Evolutionary conservation across 2,113 vertebrate species (phyloP).

Genomic region (Centropus unirufus): DNA sequence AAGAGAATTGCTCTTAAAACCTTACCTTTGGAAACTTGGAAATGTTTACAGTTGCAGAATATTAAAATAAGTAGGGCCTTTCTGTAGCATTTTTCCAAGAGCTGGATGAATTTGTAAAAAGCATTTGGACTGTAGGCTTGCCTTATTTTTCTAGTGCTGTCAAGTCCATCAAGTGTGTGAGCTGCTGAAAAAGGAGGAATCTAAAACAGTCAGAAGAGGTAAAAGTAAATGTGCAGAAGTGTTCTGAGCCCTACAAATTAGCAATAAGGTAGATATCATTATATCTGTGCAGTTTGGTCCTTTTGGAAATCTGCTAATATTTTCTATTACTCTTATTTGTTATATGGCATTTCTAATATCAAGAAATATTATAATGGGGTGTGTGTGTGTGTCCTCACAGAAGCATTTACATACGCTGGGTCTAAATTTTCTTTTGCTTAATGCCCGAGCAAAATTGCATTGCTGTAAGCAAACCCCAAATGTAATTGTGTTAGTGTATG

Average conservation of each 20-base stretch:
- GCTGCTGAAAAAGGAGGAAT: not conserved
- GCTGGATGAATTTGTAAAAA: constrained; percentile 6
- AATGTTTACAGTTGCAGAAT: constrained; percentile 10
- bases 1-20: constrained; percentile 11
- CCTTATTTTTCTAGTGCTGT: not conserved
- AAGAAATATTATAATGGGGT: not conserved
- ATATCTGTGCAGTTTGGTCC: not conserved
- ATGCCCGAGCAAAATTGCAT: constrained; percentile 6
- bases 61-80: constrained; percentile 19
- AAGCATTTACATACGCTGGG: not conserved
- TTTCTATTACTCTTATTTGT: not conserved
- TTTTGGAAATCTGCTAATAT: not conserved
- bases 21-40: not conserved
- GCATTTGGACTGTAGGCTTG: not conserved
- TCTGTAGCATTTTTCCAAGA: not conserved
- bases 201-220: not conserved
- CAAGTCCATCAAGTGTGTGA: not conserved
- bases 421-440: constrained; percentile 42
- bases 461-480: constrained; percentile 29
- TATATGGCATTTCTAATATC: constrained; percentile 17
- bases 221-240: not conserved
- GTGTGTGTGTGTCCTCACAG: not conserved
- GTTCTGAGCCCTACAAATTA: not conserved
- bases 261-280: not conserved
- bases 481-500: constrained; percentile 33